Percentiles rank a stretch among this genome's conserved stretches.
phyloP scores from a whole-genome alignment of 2,113 vertebrate genomes.

The Alouatta palliata region DNA sequence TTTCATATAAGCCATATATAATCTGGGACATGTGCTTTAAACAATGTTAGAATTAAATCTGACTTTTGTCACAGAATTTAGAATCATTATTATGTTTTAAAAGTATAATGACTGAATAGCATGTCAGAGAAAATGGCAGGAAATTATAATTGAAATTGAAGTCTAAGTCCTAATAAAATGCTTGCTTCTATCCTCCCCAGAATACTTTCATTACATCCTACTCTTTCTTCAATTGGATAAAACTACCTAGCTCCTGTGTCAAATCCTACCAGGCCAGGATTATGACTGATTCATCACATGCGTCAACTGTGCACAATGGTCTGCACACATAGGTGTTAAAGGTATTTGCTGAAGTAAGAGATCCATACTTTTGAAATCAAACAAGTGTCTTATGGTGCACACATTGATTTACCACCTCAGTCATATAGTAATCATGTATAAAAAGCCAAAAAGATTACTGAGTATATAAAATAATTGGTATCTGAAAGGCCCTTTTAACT shows the following conservation, averaged over 20 bases:
- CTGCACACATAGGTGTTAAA: not conserved
- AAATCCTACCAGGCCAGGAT: not conserved
- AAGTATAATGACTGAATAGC: conserved; percentile 53
- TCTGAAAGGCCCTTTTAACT: not conserved
- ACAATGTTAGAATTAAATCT: conserved; percentile 67
- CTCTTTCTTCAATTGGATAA: not conserved
- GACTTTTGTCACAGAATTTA: conserved; percentile 72
- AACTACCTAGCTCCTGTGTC: no score
- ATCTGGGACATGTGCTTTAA: conserved; percentile 77
- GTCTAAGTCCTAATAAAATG: conserved; percentile 32
- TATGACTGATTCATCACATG: not conserved
- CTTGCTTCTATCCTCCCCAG: not conserved
- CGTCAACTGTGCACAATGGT: not conserved
- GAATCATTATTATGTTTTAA: conserved; percentile 71
- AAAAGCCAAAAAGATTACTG: not conserved
- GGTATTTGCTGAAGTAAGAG: not conserved
- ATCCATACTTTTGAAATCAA: not conserved
- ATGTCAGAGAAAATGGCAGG: conserved; percentile 54
- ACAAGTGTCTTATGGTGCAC: not conserved
- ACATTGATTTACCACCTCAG: not conserved
- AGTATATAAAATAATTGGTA: conserved; percentile 9
- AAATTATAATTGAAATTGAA: conserved; percentile 62
- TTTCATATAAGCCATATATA: conserved; percentile 77
- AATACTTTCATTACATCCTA: conserved; percentile 39
- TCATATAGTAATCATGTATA: not conserved